Percentiles rank a stretch among this genome's conserved stretches.
phyloP scores from a whole-genome alignment of 2,888 invertebrate species.

The Parnassius glacialis region DNA sequence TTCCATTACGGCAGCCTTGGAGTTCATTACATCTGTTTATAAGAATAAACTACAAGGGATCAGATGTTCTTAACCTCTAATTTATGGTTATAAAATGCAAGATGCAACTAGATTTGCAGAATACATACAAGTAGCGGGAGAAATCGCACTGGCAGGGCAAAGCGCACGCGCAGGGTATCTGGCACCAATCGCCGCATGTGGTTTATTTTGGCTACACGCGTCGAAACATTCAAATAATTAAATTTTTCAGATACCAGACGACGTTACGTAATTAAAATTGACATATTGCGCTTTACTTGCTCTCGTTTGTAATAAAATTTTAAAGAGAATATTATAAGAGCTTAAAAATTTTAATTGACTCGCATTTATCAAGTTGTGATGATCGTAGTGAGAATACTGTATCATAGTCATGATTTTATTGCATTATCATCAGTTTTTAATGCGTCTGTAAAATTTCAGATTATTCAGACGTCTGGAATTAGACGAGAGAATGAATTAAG shows the following conservation, averaged over 20 bases:
- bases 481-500: no score
- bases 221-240: conserved; percentile 59
- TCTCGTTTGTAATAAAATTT: conserved; percentile 3
- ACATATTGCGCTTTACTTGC: conserved; percentile 34
- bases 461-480: no score
- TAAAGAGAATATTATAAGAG: background rate
- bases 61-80: conserved; percentile 8
- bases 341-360: conserved; percentile 11
- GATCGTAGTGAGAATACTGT: no score
- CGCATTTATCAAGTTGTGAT: conserved; percentile 3
- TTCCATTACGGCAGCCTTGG: no score
- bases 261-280: conserved; percentile 53
- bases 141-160: conserved; percentile 29
- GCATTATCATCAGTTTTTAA: background rate
- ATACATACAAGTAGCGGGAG: conserved; percentile 7
- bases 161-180: conserved; percentile 41
- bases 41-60: no score
- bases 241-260: conserved; percentile 71
- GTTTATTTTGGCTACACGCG: conserved; percentile 65
- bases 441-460: no score
- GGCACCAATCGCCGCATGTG: conserved; percentile 53
- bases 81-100: conserved; percentile 12
- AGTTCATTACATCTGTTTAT: no score
- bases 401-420: background rate
- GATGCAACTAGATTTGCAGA: conserved; percentile 22